Conservation (phyloP, 2,113 vertebrate genomes). For the Arvicanthis niloticus region DNA sequence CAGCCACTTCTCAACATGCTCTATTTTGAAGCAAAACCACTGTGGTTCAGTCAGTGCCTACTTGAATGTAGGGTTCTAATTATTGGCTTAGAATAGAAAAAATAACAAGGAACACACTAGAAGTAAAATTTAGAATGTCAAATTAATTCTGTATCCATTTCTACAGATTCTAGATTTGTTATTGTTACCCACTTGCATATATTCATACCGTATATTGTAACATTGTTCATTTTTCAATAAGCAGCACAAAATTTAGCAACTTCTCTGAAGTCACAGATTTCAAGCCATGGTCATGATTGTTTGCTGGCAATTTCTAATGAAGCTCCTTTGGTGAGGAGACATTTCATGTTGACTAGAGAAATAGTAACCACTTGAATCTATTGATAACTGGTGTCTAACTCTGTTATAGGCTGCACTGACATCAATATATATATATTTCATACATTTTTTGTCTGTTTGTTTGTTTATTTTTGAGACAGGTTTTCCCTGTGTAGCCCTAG, state of each 20-base stretch:
- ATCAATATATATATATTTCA: not conserved
- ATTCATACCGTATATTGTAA: not conserved
- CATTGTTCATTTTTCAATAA: not conserved
- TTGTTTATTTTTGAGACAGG: not conserved
- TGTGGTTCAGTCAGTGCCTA: not conserved
- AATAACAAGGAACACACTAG: not conserved
- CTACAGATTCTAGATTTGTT: not conserved
- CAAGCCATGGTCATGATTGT: not conserved
- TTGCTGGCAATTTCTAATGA: not conserved
- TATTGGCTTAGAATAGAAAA: conserved; percentile 5
- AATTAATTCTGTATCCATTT: not conserved
- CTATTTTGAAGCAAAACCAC: conserved; percentile 8
- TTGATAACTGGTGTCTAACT: not conserved
- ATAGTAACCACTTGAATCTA: not conserved
- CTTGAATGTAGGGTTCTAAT: not conserved
- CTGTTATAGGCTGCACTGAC: not conserved
- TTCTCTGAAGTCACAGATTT: not conserved
- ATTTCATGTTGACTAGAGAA: conserved; percentile 27
- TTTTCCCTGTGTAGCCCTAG: not conserved
- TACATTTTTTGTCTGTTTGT: not conserved
- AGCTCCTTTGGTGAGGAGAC: not conserved
- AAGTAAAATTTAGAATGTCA: not conserved
- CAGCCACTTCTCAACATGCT: not conserved
- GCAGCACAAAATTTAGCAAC: not conserved
- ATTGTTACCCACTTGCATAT: not conserved